Conservation (phyloP, 2,113 vertebrate genomes). For the Sterna hirundo region DNA sequence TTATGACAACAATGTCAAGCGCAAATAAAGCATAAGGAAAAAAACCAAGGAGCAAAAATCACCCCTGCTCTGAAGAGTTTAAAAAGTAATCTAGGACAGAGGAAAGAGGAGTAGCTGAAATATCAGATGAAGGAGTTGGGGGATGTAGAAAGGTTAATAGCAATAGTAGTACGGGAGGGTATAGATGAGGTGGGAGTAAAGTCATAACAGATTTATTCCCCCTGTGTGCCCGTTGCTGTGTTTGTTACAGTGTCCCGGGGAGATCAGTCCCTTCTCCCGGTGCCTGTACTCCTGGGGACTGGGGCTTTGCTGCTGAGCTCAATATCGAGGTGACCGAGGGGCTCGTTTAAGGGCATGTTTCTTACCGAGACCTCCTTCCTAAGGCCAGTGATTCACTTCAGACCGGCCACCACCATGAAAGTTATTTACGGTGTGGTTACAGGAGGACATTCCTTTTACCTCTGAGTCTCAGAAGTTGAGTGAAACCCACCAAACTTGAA, state of each 20-base stretch:
- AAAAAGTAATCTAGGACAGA: neutral
- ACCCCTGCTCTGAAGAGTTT: neutral
- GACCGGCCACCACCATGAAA: neutral
- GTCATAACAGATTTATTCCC: neutral
- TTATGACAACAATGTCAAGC: neutral
- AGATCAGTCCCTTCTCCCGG: fast-evolving
- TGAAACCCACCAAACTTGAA: conserved; percentile 30
- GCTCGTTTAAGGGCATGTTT: neutral
- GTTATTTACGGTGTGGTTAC: conserved; percentile 50
- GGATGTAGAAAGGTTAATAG: neutral
- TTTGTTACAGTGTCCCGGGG: neutral
- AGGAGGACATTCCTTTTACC: conserved; percentile 36
- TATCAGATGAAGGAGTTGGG: neutral
- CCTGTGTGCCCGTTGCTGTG: neutral
- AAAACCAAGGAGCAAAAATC: neutral
- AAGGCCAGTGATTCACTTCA: neutral
- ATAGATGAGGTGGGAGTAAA: neutral
- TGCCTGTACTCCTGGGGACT: neutral
- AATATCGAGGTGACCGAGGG: fast-evolving
- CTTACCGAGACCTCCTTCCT: neutral
- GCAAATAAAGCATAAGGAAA: neutral
- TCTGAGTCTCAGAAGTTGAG: conserved; percentile 10
- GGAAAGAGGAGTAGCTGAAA: neutral
- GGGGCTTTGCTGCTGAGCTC: neutral
- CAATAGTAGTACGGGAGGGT: neutral